Evolutionary conservation across 2,797 vertebrate genomes (phyloP).

Genomic region (Anas capensis): DNA sequence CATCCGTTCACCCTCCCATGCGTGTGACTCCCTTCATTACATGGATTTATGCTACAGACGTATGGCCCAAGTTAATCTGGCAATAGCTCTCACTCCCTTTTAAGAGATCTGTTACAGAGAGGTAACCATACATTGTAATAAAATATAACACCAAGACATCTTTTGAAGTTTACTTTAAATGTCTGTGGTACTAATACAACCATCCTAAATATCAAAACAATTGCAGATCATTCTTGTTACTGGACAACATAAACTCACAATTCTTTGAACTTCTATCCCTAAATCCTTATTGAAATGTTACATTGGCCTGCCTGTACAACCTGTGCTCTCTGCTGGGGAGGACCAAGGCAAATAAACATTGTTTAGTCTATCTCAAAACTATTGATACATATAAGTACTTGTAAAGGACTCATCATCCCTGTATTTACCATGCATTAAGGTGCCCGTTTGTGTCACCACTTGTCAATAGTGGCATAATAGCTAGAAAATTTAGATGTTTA

Average conservation of each 20-base stretch:
- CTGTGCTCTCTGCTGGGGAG: neutral
- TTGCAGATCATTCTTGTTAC: neutral
- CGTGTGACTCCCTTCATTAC: neutral
- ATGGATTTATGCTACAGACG: conserved; percentile 52
- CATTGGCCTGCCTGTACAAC: neutral
- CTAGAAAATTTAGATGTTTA: neutral
- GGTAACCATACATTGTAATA: conserved; percentile 34
- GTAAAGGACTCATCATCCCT: neutral
- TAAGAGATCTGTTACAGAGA: conserved; percentile 12
- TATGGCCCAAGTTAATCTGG: conserved; percentile 59
- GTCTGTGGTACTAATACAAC: neutral
- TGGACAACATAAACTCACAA: neutral
- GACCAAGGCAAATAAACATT: neutral
- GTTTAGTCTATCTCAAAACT: neutral
- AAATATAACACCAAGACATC: conserved; percentile 38
- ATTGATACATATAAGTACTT: neutral
- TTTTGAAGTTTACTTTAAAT: conserved; percentile 35
- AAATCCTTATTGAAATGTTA: neutral
- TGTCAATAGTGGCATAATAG: neutral
- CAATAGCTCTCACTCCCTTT: conserved; percentile 38
- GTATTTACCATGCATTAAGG: neutral
- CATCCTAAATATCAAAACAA: conserved; percentile 10
- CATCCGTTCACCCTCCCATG: neutral
- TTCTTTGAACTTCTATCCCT: neutral
- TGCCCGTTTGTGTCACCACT: neutral